phyloP scores from a whole-genome alignment of 2,888 invertebrate species.

The Napeogenes sylphis region DNA sequence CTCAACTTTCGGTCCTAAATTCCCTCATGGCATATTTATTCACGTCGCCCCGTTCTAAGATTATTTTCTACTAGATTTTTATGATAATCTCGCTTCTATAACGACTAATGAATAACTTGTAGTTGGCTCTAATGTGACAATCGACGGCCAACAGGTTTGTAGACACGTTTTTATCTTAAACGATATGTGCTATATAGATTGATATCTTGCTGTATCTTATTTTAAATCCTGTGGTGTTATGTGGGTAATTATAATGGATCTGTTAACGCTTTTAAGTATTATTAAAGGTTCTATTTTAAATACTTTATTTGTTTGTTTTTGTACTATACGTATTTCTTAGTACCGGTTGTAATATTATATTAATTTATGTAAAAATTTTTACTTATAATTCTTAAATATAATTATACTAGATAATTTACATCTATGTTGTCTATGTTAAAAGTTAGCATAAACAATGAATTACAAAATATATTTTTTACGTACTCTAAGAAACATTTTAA shows the following conservation, averaged over 20 bases:
- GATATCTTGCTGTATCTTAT: slow-evolving; percentile 37
- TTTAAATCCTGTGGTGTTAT: slow-evolving; percentile 16
- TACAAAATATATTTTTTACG: too few species aligned
- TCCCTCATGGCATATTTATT: slow-evolving; percentile 73
- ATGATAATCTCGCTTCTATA: slow-evolving; percentile 65
- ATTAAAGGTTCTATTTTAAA: background rate
- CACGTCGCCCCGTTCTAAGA: slow-evolving; percentile 49
- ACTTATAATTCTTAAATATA: too few species aligned
- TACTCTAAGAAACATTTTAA: too few species aligned
- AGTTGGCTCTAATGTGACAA: slow-evolving; percentile 49
- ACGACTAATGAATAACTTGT: slow-evolving; percentile 69
- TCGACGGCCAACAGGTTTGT: slow-evolving; percentile 36
- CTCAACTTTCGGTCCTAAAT: slow-evolving; percentile 63
- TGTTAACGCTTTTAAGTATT: slow-evolving; percentile 3
- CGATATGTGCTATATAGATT: slow-evolving; percentile 32
- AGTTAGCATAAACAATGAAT: too few species aligned
- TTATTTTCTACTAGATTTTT: slow-evolving; percentile 74
- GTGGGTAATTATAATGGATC: background rate
- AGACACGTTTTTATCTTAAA: slow-evolving; percentile 27
- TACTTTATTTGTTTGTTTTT: slow-evolving; percentile 15
- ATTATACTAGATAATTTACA: too few species aligned
- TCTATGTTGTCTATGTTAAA: too few species aligned
- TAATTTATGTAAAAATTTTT: too few species aligned
- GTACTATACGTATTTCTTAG: background rate
- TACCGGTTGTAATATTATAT: background rate